Base-by-base conservation (phyloP, 2,113 vertebrate genomes). In the Nematolebias whitei region DNA sequence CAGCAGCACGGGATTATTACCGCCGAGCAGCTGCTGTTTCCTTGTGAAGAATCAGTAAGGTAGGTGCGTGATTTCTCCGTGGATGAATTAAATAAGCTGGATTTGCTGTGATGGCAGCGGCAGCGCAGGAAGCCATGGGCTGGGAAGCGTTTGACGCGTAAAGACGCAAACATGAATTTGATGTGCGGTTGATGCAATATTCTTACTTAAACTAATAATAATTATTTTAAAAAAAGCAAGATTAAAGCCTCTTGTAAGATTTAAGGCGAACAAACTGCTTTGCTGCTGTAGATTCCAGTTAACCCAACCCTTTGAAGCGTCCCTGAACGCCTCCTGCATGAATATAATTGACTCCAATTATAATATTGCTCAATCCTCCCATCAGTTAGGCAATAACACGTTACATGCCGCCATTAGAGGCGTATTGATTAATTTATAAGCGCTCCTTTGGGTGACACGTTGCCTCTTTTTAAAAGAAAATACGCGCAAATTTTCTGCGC, bases 1-100 rank as follows among this genome's bases (percentile, higher is more conserved):
- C 85, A 81, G 57, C 61, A 29, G 29, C 78, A 51, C 68, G 61
- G 90, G 88, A 91, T 90, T 91, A 90, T 75, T 80, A 70, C 44
- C 40, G 20, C 2, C 63, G 50, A 43, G 26, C 78, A 18, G 40
- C 18, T 0, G 79, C 5, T 11, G 65, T 76, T 89, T 88, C 84
- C 71, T 68, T 51, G 65, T 62, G n/a, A 52, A 76, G 50, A 76
- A 45, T 63, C 68, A 32, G 61, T 29, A 38, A 69, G 88, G 91
- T 92, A 59, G 87, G 89, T 76, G 52, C 8, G 12, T 8, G 1
- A 14, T 51, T 56, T 49, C 4, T 1, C n/a, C 32, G 39, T 4
- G 5, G 15, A 26, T 44, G 8, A 19, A 35, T 54, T 16, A 38
- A 40, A 20, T 12, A 29, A 52, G 68, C 40, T 29, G 32, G 39